These are phyloP conservation scores for Zaprionus kolodkinae DNA, from an alignment of 1,140 invertebrate genomes.

Conservation along the genomic window DNA sequence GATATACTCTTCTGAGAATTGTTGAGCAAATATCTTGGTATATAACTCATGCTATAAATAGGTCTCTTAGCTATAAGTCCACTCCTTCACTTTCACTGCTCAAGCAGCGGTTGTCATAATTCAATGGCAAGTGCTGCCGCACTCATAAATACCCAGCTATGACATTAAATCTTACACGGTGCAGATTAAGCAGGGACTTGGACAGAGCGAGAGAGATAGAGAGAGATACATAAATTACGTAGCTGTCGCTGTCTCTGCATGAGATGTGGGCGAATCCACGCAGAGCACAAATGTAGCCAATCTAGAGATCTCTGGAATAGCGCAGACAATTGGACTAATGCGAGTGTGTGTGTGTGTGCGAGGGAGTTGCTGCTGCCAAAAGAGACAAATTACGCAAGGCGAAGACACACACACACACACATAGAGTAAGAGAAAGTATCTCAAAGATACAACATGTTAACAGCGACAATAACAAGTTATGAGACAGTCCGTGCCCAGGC, in stretches of 20 bases:
- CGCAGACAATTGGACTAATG: constrained; percentile 44
- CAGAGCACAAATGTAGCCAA: constrained; percentile 17
- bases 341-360: constrained; percentile 8
- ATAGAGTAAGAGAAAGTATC: constrained; percentile 64
- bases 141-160: constrained; percentile 35
- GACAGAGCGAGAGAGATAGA: not conserved
- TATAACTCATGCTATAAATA: too few relatives aligned
- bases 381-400: constrained; percentile 65
- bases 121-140: constrained; percentile 38
- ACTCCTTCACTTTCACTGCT: not conserved
- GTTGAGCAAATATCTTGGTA: too few relatives aligned
- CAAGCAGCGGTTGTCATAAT: constrained; percentile 31
- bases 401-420: constrained; percentile 4
- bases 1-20: not conserved
- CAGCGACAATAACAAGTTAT: constrained; percentile 80
- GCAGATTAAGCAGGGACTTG: constrained; percentile 64
- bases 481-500: constrained; percentile 35
- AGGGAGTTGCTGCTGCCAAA: constrained; percentile 41
- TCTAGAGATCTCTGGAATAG: constrained; percentile 34
- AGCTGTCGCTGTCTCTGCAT: constrained; percentile 10
- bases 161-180: constrained; percentile 67
- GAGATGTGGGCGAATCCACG: constrained; percentile 3
- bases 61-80: not conserved
- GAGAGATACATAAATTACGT: constrained; percentile 68
- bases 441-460: constrained; percentile 75